Evolutionary conservation across 2,888 invertebrate genomes (phyloP).

Genomic region (Malachius bipustulatus): DNA sequence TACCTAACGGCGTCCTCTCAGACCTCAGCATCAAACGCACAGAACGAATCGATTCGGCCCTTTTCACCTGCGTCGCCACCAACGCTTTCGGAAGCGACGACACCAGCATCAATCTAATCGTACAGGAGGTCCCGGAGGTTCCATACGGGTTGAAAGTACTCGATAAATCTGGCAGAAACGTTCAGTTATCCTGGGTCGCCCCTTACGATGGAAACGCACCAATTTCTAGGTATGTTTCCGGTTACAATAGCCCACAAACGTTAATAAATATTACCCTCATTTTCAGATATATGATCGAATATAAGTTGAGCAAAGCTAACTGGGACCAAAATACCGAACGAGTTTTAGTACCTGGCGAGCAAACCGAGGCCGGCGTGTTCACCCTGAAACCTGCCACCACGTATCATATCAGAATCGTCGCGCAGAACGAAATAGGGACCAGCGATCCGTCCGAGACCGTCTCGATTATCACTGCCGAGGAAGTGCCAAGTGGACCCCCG

Average conservation of each 20-base stretch:
- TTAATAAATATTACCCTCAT: too few species aligned
- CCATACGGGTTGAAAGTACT: conserved; percentile 79
- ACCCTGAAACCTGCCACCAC: conserved; percentile 83
- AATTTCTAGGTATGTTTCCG: conserved; percentile 50
- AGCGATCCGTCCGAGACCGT: conserved; percentile 88
- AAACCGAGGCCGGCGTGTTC: conserved; percentile 80
- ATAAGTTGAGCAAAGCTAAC: conserved; percentile 71
- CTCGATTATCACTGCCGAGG: conserved; percentile 90
- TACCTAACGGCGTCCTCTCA: conserved; percentile 76
- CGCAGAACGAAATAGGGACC: conserved; percentile 87
- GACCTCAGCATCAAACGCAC: conserved; percentile 83
- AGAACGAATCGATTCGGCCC: conserved; percentile 76
- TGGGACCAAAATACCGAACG: conserved; percentile 80
- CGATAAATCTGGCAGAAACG: conserved; percentile 82
- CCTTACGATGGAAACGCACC: conserved; percentile 88
- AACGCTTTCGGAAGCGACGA: conserved; percentile 91
- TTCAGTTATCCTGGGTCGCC: conserved; percentile 84
- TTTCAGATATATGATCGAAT: conserved; percentile 68
- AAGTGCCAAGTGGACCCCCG: conserved; percentile 69
- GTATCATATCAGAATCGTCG: conserved; percentile 84
- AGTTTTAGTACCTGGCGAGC: conserved; percentile 79
- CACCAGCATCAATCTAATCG: conserved; percentile 89
- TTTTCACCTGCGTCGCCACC: conserved; percentile 85
- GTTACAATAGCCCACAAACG: too few species aligned
- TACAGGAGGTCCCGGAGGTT: conserved; percentile 84